Evolutionary conservation across 2,113 vertebrate genomes (phyloP).

Genomic region (Callaeas wilsoni): DNA sequence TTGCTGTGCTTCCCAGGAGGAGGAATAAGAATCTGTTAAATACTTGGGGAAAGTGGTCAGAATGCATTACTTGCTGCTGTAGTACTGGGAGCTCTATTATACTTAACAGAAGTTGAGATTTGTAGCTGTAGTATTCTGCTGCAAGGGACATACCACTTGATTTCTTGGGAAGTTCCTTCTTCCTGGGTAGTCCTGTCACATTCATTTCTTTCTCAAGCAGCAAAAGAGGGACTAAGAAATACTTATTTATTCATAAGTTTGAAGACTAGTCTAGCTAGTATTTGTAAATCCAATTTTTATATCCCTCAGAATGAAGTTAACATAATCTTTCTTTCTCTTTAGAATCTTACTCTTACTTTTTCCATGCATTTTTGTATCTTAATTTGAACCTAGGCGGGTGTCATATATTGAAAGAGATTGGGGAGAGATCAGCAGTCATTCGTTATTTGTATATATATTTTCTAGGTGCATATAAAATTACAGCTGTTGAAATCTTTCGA

Average conservation of each 20-base stretch:
- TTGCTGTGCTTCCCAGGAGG: not conserved
- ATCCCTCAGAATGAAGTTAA: not conserved
- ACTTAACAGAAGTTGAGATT: not conserved
- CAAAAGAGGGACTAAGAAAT: not conserved
- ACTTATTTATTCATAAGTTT: not conserved
- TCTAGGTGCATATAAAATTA: not conserved
- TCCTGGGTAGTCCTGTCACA: not conserved
- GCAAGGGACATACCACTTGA: not conserved
- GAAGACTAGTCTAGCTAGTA: not conserved
- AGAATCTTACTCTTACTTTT: not conserved
- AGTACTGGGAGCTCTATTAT: not conserved
- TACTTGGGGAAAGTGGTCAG: not conserved
- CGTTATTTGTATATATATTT: not conserved
- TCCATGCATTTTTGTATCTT: not conserved
- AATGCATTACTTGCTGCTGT: not conserved
- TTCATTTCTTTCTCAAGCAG: not conserved
- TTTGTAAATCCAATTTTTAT: not conserved
- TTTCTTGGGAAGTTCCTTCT: not conserved
- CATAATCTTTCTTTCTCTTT: not conserved
- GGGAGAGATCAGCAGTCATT: not conserved
- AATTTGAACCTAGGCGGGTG: not conserved
- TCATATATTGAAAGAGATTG: not conserved
- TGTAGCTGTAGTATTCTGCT: not conserved
- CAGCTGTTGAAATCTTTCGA: not conserved
- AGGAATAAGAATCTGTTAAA: not conserved